Percentiles rank a stretch among this genome's conserved stretches.
phyloP scores from a whole-genome alignment of 2,797 vertebrate species.

The Poeciliopsis gracilis region DNA sequence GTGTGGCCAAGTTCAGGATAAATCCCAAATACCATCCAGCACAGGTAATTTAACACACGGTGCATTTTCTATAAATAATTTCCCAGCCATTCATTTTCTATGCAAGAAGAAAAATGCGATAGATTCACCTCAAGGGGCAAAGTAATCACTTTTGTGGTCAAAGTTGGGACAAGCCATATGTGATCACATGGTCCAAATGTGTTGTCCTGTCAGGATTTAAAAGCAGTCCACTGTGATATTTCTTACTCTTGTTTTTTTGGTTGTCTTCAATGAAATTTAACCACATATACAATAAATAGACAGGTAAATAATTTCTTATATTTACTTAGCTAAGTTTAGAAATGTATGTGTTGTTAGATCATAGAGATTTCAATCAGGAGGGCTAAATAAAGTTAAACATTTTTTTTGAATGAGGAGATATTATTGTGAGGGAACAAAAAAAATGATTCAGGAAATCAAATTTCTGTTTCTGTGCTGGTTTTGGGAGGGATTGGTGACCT shows the following conservation, averaged over 20 bases:
- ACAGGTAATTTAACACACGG: constrained; percentile 83
- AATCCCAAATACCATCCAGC: constrained; percentile 77
- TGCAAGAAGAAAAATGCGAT: constrained; percentile 81
- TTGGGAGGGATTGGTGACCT: not conserved
- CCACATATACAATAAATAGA: not conserved
- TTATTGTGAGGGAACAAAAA: not conserved
- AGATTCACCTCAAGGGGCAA: constrained; percentile 77
- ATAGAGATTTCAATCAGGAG: not conserved
- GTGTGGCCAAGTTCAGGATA: constrained; percentile 79
- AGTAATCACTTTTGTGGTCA: constrained; percentile 83
- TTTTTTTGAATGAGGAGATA: not conserved
- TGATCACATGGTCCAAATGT: constrained; percentile 77
- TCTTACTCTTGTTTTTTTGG: not conserved
- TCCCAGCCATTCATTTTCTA: constrained; percentile 84
- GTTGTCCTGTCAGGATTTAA: constrained; percentile 63
- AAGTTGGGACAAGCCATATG: constrained; percentile 85
- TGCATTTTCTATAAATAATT: constrained; percentile 89
- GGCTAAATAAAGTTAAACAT: not conserved
- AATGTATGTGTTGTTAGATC: constrained; percentile 1
- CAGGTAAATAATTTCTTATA: not conserved
- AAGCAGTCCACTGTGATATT: constrained; percentile 38
- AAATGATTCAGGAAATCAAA: not conserved
- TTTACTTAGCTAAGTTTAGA: not conserved
- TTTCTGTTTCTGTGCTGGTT: not conserved
- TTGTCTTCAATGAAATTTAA: not conserved